phyloP scores from a whole-genome alignment of 2,113 vertebrate genomes.

The Poeciliopsis prolifica region DNA sequence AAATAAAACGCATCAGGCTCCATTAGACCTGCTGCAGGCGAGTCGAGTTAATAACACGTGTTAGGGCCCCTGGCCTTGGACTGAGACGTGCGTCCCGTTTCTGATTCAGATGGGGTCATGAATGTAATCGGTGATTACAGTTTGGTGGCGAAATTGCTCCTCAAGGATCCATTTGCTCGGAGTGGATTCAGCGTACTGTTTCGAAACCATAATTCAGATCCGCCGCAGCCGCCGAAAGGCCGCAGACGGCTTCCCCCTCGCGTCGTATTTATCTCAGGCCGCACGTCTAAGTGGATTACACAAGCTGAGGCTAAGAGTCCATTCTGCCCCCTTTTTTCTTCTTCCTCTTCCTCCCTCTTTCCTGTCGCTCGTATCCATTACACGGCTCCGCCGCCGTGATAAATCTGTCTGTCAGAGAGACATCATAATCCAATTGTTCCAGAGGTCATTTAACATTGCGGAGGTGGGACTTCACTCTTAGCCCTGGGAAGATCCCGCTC shows the following conservation, averaged over 20 bases:
- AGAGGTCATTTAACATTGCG: slow-evolving; percentile 84
- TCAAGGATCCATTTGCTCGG: slow-evolving; percentile 61
- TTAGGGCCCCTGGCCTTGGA: slow-evolving; percentile 26
- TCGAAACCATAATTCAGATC: slow-evolving; percentile 55
- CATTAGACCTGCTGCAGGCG: slow-evolving; percentile 37
- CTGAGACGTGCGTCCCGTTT: slow-evolving; percentile 20
- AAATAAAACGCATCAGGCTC: slow-evolving; percentile 49
- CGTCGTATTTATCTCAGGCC: slow-evolving; percentile 69
- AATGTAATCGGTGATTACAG: slow-evolving; percentile 66
- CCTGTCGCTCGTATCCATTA: slow-evolving; percentile 80
- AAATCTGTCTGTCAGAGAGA: slow-evolving; percentile 81
- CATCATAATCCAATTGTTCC: slow-evolving; percentile 85
- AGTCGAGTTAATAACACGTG: slow-evolving; percentile 37
- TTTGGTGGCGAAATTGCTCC: slow-evolving; percentile 59
- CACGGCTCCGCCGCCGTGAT: slow-evolving; percentile 72
- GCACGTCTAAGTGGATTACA: slow-evolving; percentile 70
- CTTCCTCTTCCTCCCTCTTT: slow-evolving; percentile 50
- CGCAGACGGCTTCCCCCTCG: slow-evolving; percentile 50
- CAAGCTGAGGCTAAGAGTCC: slow-evolving; percentile 49
- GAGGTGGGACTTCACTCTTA: slow-evolving; percentile 77
- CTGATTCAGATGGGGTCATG: slow-evolving; percentile 46
- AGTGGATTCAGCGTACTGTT: slow-evolving; percentile 52
- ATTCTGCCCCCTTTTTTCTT: slow-evolving; percentile 39
- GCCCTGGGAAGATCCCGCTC: slow-evolving; percentile 73
- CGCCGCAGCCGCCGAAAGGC: slow-evolving; percentile 26